These are phyloP conservation scores for Corythornis cristatus DNA, from an alignment of 2,113 vertebrate genomes.

Conservation along the genomic window DNA sequence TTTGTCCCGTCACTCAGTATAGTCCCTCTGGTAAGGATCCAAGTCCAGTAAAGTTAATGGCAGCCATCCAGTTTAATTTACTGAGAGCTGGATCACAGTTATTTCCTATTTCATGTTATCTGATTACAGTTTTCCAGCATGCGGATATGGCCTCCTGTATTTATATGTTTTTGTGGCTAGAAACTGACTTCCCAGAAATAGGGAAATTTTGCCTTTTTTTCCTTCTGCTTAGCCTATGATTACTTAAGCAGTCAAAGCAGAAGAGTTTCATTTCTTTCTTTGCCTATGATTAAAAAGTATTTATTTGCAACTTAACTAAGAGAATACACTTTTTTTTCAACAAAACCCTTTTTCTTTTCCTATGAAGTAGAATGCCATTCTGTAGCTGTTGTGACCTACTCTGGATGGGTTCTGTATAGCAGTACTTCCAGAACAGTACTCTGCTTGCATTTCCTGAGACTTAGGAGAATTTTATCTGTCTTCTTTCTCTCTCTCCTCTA, in stretches of 20 bases:
- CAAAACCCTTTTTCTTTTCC: not conserved
- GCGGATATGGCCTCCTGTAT: not conserved
- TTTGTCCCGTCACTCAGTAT: not conserved
- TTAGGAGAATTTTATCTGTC: not conserved
- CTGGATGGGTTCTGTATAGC: not conserved
- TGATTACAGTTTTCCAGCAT: conserved; percentile 6
- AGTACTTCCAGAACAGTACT: not conserved
- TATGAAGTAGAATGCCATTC: not conserved
- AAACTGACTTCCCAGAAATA: conserved; percentile 38
- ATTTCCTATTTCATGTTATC: conserved; percentile 41
- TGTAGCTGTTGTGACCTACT: not conserved
- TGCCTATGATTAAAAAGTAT: not conserved
- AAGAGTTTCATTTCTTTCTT: not conserved
- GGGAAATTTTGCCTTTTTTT: conserved; percentile 3
- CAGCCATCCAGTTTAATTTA: not conserved
- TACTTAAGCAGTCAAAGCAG: not conserved
- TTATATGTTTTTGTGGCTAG: not conserved
- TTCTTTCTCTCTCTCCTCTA: not conserved
- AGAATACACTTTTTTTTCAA: not conserved
- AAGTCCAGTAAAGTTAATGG: not conserved
- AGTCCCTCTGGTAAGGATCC: not conserved
- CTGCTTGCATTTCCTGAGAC: not conserved
- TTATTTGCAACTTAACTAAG: not conserved
- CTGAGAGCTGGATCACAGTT: not conserved
- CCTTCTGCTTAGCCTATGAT: not conserved